Evolutionary conservation across 2,797 vertebrate species (phyloP).

Genomic region (Erpetoichthys calabaricus): DNA sequence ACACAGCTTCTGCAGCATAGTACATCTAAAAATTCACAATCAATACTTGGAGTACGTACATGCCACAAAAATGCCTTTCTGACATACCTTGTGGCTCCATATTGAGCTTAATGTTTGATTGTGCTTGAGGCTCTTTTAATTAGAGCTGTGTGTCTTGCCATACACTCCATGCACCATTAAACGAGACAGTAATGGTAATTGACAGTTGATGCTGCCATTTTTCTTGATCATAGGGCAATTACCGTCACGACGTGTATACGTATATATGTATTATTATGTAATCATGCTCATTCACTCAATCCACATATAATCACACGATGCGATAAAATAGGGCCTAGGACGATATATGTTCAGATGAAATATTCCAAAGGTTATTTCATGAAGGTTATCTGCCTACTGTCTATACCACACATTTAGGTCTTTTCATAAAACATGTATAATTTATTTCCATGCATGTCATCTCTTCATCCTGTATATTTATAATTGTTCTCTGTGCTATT

Average conservation of each 20-base stretch:
- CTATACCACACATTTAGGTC: too few species aligned
- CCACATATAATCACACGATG: too few species aligned
- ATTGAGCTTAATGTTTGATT: slow-evolving; percentile 38
- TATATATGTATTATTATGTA: too few species aligned
- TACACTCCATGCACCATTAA: slow-evolving; percentile 46
- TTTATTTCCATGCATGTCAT: too few species aligned
- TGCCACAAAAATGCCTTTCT: slow-evolving; percentile 16
- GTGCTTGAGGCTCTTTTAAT: slow-evolving; percentile 49
- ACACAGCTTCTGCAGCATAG: slow-evolving; percentile 34
- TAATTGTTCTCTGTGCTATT: too few species aligned
- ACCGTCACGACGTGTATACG: neutral
- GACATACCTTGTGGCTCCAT: slow-evolving; percentile 31
- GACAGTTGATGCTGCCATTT: slow-evolving; percentile 26
- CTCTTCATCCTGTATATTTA: too few species aligned
- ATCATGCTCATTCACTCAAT: too few species aligned
- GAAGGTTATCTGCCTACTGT: too few species aligned
- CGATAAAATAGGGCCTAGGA: too few species aligned
- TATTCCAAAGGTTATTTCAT: too few species aligned
- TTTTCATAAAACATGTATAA: too few species aligned
- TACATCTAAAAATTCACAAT: slow-evolving; percentile 34
- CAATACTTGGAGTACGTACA: slow-evolving; percentile 44
- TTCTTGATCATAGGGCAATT: slow-evolving; percentile 3
- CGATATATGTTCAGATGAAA: too few species aligned
- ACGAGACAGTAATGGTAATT: slow-evolving; percentile 42
- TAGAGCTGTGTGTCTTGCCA: slow-evolving; percentile 45